Base-by-base conservation (phyloP, 2,797 vertebrate genomes). In the Buphagus erythrorhynchus region DNA sequence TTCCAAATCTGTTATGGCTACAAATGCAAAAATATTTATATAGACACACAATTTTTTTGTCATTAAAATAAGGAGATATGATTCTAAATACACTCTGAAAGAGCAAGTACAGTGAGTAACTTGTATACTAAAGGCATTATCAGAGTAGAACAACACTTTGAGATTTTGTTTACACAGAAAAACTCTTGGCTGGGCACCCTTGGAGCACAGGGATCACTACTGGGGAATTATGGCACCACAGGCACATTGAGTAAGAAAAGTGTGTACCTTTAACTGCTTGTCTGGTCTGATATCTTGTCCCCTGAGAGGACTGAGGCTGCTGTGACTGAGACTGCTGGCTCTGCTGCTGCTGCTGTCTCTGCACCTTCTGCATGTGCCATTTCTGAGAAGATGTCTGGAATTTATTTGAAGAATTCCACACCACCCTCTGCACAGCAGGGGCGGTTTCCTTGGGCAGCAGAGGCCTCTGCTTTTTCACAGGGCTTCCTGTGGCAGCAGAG, bases 241-340 rank as follows among this genome's bases (percentile, higher is more conserved):
- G 71, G 93, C 72, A 82, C 68, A 88, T 25, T 81, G 77, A 77
- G 77, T 90, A 61, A 96, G 46, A 33, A 65, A 89, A 95, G 67
- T 38, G 65, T 93, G 76, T 98, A 99, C 99, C 99, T 98, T 99
- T 99, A 96, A 98, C 98, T 86, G 99, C 98, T 98, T 99, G 99
- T 98, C 99, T 99, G 92, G 99, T 99, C 98, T 99, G 99, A 78
- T 99, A 99, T 97, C 99, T 98, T n/a, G 98, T 99, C 97, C 99
- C 99, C 97, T 99, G 99, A 85, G 99, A 98, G 84, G 98, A 98
- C 97, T 99, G 99, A 97, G 98, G 98, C 94, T 97, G 98, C 84
- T 97, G 97, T 46, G 96, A 96, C 40, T 97, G 97, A 86, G 73
- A 98, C 81, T 97, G 98, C 83, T 98, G 99, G 73, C 95, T 97